These are phyloP conservation scores for Sarcoramphus papa DNA, from an alignment of 2,797 vertebrate genomes.

Conservation along the genomic window DNA sequence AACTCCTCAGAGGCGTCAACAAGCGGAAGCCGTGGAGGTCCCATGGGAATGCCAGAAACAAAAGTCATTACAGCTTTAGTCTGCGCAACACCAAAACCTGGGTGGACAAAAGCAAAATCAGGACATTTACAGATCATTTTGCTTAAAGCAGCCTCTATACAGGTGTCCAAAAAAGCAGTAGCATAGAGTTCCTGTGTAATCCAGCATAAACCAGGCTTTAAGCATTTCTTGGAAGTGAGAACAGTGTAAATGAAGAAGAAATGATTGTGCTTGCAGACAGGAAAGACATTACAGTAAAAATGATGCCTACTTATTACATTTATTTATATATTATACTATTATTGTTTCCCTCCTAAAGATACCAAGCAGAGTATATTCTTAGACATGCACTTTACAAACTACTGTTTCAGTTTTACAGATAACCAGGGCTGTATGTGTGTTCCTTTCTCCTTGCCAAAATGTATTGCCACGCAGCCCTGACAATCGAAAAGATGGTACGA, in stretches of 20 bases:
- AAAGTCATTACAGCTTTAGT: conserved; percentile 89
- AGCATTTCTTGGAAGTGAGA: neutral
- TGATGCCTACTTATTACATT: neutral
- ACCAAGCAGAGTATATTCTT: neutral
- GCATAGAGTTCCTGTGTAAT: neutral
- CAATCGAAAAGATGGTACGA: fast-evolving
- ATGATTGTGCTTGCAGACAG: neutral
- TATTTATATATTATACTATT: neutral
- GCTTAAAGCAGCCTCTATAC: neutral
- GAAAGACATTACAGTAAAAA: neutral
- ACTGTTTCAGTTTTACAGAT: neutral
- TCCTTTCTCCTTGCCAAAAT: neutral
- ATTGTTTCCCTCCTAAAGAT: neutral
- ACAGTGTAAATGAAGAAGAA: neutral
- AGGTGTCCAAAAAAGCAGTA: neutral
- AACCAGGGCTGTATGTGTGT: neutral
- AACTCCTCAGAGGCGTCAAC: conserved; percentile 62
- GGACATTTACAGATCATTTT: neutral
- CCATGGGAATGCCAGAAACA: conserved; percentile 86
- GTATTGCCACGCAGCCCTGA: neutral
- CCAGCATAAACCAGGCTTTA: neutral
- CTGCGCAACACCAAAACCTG: conserved; percentile 87
- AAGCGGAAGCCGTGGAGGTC: conserved; percentile 88
- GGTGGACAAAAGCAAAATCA: conserved; percentile 15
- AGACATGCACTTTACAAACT: neutral